Conservation (phyloP, 2,888 invertebrate species). For the Agelastica alni region DNA sequence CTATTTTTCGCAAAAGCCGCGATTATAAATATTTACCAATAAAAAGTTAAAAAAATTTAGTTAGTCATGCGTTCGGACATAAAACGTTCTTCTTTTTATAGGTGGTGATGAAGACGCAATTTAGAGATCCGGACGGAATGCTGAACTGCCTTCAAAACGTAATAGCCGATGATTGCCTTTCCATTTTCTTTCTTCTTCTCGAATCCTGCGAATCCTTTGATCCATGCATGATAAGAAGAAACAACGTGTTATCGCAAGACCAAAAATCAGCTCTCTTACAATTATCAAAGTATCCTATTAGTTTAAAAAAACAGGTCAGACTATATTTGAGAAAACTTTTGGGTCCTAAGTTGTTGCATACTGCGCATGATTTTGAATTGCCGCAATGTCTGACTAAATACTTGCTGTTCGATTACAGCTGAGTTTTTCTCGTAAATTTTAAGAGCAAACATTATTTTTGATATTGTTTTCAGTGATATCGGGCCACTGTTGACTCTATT, state of each 20-base stretch:
- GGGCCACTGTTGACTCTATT: conserved; percentile 18
- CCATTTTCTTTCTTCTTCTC: conserved; percentile 68
- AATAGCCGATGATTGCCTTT: conserved; percentile 62
- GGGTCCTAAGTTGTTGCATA: conserved; percentile 62
- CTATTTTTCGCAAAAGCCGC: too few relatives aligned
- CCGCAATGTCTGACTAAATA: conserved; percentile 70
- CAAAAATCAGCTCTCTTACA: conserved; percentile 70
- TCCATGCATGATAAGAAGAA: conserved; percentile 77
- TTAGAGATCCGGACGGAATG: conserved; percentile 81
- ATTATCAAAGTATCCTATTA: conserved; percentile 68
- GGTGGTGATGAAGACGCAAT: conserved; percentile 83
- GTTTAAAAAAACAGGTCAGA: conserved; percentile 65
- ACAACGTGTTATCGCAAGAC: conserved; percentile 65
- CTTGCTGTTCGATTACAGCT: conserved; percentile 69
- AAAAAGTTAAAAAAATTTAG: too few relatives aligned
- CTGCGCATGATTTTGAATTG: conserved; percentile 65
- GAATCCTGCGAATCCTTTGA: conserved; percentile 80
- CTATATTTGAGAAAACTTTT: conserved; percentile 51
- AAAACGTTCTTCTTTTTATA: conserved; percentile 51
- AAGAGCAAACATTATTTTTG: neutral
- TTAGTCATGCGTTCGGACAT: too few relatives aligned
- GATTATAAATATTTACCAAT: too few relatives aligned
- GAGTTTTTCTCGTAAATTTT: conserved; percentile 35
- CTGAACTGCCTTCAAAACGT: conserved; percentile 77
- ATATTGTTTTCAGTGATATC: conserved; percentile 8